Conservation (phyloP, 2,113 vertebrate genomes). For the cattle (Bos taurus) region ARS-UCD2.0 NC_037330.1:57427501-57428000, state of each 20-base stretch:
- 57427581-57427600: not conserved
- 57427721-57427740: not conserved
- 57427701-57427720: not conserved
- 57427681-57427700: not conserved
- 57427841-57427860: constrained; percentile 79
- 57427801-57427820: constrained; percentile 74
- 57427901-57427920: constrained; percentile 65
- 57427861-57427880: constrained; percentile 59
- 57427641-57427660: not conserved
- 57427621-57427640: not conserved
- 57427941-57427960: constrained; percentile 72
- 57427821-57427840: constrained; percentile 79
- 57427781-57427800: constrained; percentile 65
- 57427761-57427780: constrained; percentile 57
- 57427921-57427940: constrained; percentile 59
- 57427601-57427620: not conserved
- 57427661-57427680: not conserved
- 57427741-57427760: constrained; percentile 81
- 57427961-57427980: constrained; percentile 52
- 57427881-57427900: constrained; percentile 60
- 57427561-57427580: not conserved
- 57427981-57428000: constrained; percentile 71
- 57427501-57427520: not conserved
- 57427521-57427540: not conserved
- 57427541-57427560: not conserved